Conservation (phyloP, 1,140 invertebrate genomes). For the Drosophila miranda region DNA sequence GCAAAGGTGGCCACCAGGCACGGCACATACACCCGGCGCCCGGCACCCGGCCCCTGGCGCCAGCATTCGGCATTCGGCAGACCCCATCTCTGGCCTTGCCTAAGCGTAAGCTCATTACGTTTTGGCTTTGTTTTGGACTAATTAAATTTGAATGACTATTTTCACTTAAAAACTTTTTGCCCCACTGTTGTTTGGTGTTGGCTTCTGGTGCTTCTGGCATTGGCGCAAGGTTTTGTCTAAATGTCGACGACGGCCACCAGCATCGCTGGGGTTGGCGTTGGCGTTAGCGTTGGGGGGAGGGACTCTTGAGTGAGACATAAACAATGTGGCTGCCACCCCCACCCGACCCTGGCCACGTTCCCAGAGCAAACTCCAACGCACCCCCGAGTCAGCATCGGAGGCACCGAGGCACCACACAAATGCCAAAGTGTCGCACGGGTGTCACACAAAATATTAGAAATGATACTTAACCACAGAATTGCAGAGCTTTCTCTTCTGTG, state of each 20-base stretch:
- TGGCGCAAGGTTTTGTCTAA: slow-evolving; percentile 58
- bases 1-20: slow-evolving; percentile 44
- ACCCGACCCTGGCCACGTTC: neutral
- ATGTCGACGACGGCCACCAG: slow-evolving; percentile 30
- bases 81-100: slow-evolving; percentile 7
- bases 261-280: slow-evolving; percentile 34
- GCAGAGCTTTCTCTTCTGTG: slow-evolving; percentile 61
- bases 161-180: slow-evolving; percentile 79
- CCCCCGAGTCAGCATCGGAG: slow-evolving; percentile 13
- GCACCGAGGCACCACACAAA: slow-evolving; percentile 30
- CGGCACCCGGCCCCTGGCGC: neutral
- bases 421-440: slow-evolving; percentile 77
- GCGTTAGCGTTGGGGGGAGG: neutral
- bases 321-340: slow-evolving; percentile 51
- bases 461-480: slow-evolving; percentile 80
- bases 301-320: slow-evolving; percentile 74
- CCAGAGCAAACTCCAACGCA: slow-evolving; percentile 21
- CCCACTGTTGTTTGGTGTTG: slow-evolving; percentile 35
- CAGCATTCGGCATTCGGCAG: neutral
- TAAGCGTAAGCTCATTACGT: slow-evolving; percentile 79
- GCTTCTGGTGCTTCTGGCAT: slow-evolving; percentile 27
- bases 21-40: neutral
- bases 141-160: slow-evolving; percentile 81
- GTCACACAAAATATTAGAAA: slow-evolving; percentile 81
- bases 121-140: slow-evolving; percentile 80